Evolutionary conservation across 92 coral and sea anemone genomes (phyloP).

Genomic region (Paramuricea clavata): DNA sequence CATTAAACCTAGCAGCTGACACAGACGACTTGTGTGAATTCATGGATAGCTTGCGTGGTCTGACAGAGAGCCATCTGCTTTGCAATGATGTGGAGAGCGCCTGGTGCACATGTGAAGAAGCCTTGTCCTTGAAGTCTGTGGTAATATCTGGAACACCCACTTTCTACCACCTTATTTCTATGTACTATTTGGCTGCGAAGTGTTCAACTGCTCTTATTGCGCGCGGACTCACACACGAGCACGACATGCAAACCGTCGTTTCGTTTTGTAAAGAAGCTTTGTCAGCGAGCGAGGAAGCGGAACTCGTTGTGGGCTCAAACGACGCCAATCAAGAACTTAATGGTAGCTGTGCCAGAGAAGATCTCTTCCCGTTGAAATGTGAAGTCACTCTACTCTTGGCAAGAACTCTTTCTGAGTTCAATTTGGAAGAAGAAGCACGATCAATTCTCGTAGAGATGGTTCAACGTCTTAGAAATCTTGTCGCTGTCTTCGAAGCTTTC

Average conservation of each 20-base stretch:
- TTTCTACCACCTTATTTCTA: too few relatives aligned
- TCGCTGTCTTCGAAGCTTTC: slow-evolving; percentile 2
- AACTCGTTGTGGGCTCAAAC: background rate
- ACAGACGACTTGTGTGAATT: too few relatives aligned
- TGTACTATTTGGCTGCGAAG: slow-evolving; percentile 35
- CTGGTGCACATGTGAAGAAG: too few relatives aligned
- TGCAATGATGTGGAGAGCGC: too few relatives aligned
- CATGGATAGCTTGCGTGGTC: too few relatives aligned
- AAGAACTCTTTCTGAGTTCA: background rate
- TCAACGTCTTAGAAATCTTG: slow-evolving; percentile 5
- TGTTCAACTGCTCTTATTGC: background rate
- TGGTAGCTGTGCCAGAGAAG: background rate
- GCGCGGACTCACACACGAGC: background rate
- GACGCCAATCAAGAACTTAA: background rate
- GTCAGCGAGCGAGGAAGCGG: background rate
- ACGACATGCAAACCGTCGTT: background rate
- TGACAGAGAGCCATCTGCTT: too few relatives aligned
- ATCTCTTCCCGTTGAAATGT: slow-evolving; percentile 30
- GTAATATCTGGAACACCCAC: too few relatives aligned
- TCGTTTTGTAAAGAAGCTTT: slow-evolving; percentile 18
- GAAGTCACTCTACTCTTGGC: slow-evolving; percentile 6
- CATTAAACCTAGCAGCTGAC: too few relatives aligned
- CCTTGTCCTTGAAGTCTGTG: too few relatives aligned
- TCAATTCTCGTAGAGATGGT: background rate
- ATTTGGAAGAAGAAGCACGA: background rate